Base-by-base conservation (phyloP, 1,140 invertebrate genomes). In the Scaptomyza graminum region DNA sequence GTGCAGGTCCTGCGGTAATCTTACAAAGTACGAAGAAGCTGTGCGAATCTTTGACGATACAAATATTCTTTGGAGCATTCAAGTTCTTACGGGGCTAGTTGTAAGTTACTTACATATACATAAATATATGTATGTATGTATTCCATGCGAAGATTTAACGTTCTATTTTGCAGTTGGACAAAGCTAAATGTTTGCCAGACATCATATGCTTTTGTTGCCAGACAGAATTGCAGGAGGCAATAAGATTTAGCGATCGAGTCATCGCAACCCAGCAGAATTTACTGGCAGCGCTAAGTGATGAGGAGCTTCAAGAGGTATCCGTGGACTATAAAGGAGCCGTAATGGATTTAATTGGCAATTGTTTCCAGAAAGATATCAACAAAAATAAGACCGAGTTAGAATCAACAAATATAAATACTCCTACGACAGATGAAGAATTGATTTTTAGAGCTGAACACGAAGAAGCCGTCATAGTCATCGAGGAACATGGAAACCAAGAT, bases 151-250 rank as follows among this genome's bases (percentile, higher is more conserved):
- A 41, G 4, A 41, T 9, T 34, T 34, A 9, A 8, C 8, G 31
- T 9, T 7, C 12, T 41, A 12, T 41, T 16, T 37, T 61, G 44
- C 16, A 84, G 80, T 50, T 84, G 15, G 54, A 76, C 46, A 56
- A 76, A 12, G 64, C 43, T 9, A 43, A 39, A 9, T 57, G 44
- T 8, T 34, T 79, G n/a, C 80, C 80, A 2, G 63, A 67, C 12
- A 44, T 79, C 0, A 64, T 84, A n/a, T 84, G 80, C 15, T 37
- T 37, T 13, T 52, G 34, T 31, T 84, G 80, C 16, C 67, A 84
- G 15, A 62, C 49, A 5, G 47, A 64, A 25, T 28, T 79, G 8
- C 59, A 43, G 2, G 56, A 69, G 16, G 73, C 73, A 3, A 73
- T 73, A 3, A 25, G 31, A 18, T 84, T 84, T 16, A 67, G 81